phyloP scores from a whole-genome alignment of 2,888 invertebrate genomes.

The Antitype chi region DNA sequence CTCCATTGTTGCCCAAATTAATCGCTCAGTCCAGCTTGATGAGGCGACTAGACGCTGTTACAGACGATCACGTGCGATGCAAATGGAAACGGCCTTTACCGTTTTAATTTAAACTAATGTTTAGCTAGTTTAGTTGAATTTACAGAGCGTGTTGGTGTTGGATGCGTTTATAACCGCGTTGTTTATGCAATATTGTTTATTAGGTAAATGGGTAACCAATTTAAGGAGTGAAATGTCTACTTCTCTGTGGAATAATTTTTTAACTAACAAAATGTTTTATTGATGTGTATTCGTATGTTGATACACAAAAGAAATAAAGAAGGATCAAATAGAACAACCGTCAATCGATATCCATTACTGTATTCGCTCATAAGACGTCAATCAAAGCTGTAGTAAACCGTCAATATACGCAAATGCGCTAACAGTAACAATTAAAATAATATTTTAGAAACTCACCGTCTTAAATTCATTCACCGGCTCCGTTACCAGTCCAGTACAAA shows the following conservation, averaged over 20 bases:
- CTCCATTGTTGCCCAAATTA: slow-evolving; percentile 79
- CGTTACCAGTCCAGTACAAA: no score
- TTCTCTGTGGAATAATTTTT: neutral
- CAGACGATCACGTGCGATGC: slow-evolving; percentile 89
- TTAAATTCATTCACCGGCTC: neutral
- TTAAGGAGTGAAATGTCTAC: neutral
- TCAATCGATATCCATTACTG: neutral
- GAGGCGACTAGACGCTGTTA: slow-evolving; percentile 86
- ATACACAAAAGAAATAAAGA: neutral
- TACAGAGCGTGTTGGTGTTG: slow-evolving; percentile 51
- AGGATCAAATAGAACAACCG: neutral
- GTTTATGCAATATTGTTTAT: slow-evolving; percentile 52
- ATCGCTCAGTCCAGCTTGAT: slow-evolving; percentile 81
- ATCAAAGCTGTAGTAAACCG: neutral
- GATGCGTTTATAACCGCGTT: slow-evolving; percentile 58
- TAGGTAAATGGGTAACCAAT: slow-evolving; percentile 27
- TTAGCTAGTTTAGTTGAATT: slow-evolving; percentile 75
- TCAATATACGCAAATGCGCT: slow-evolving; percentile 7
- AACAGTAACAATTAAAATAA: neutral
- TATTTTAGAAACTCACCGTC: slow-evolving; percentile 4
- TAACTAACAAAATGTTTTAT: neutral
- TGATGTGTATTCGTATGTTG: neutral
- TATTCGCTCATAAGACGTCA: neutral
- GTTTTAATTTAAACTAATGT: slow-evolving; percentile 79
- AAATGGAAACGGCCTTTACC: slow-evolving; percentile 87